Evolutionary conservation across 2,113 vertebrate species (phyloP).

Genomic region (Vulpes vulpes): DNA sequence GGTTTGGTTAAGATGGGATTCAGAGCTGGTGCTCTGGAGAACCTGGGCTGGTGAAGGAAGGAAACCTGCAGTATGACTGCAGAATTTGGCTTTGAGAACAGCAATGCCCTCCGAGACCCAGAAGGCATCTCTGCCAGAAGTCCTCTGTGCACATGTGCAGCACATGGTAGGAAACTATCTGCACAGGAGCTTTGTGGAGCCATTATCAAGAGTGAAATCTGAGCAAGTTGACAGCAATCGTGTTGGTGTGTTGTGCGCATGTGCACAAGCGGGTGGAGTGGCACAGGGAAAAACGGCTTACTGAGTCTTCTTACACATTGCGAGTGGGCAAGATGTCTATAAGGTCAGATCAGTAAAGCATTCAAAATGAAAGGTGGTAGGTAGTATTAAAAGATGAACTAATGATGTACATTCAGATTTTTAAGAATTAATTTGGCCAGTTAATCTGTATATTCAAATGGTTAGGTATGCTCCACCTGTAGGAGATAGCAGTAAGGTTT

Average conservation of each 20-base stretch:
- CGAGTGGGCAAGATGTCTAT: neutral
- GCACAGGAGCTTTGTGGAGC: accelerated
- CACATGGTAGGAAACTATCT: neutral
- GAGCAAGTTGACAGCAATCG: accelerated
- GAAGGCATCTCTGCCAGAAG: too few species aligned
- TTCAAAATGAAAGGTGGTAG: neutral
- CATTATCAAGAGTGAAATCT: neutral
- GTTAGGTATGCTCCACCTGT: neutral
- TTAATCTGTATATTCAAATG: neutral
- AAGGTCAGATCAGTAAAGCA: neutral
- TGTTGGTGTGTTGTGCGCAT: neutral
- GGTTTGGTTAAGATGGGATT: neutral
- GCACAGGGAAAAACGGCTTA: neutral
- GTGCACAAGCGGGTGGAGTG: neutral
- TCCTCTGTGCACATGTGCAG: neutral
- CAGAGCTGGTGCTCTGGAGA: neutral
- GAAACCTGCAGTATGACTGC: neutral
- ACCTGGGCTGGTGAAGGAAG: neutral
- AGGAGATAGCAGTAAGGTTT: neutral
- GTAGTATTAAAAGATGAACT: neutral
- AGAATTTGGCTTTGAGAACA: neutral
- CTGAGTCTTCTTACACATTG: neutral
- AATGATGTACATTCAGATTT: neutral
- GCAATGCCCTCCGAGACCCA: neutral
- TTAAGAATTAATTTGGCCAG: neutral